phyloP scores from a whole-genome alignment of 2,113 vertebrate species.

The Hymenochirus boettgeri region DNA sequence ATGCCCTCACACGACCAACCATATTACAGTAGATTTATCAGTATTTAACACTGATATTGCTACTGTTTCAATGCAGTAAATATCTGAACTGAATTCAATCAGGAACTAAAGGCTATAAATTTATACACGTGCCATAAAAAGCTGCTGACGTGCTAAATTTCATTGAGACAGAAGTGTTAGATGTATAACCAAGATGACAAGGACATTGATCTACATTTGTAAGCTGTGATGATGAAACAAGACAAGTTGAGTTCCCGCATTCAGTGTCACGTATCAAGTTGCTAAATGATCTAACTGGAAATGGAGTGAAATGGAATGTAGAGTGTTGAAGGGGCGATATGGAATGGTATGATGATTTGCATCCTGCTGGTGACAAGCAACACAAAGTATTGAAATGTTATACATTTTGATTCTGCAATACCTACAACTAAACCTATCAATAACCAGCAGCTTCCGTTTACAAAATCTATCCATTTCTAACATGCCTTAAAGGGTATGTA shows the following conservation, averaged over 20 bases:
- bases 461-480: no score
- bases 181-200: constrained; percentile 12
- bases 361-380: constrained; percentile 13
- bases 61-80: neutral
- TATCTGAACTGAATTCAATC: neutral
- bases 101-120: constrained; percentile 6
- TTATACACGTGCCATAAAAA: neutral
- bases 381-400: neutral
- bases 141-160: constrained; percentile 5
- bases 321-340: constrained; percentile 2
- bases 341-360: constrained; percentile 4
- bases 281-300: constrained; percentile 11
- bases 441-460: no score
- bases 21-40: no score
- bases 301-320: constrained; percentile 15
- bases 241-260: neutral
- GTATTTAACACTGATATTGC: no score
- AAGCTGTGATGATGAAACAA: neutral
- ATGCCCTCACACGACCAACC: no score
- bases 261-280: constrained; percentile 12
- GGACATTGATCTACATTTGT: constrained; percentile 18
- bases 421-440: constrained; percentile 24
- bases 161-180: constrained; percentile 10
- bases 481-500: no score
- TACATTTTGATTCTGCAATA: constrained; percentile 1